A percentile compares a stretch with the other conserved stretches of the same genome.
These are phyloP conservation scores for Eremophila alpestris DNA, from an alignment of 2,797 vertebrate species.

Conservation along the genomic window DNA sequence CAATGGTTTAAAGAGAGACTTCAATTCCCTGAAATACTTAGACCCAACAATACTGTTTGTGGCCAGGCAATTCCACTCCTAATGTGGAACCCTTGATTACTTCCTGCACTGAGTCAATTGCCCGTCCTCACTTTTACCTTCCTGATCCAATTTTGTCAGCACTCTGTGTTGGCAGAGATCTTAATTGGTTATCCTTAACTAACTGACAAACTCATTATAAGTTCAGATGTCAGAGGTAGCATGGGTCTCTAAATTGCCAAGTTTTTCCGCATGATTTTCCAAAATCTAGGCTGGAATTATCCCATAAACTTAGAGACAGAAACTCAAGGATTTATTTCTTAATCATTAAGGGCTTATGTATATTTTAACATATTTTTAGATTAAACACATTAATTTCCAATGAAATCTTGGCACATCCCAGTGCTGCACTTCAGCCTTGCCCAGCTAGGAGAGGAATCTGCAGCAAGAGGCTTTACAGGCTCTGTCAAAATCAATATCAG, in stretches of 20 bases:
- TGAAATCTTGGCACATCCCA: background rate
- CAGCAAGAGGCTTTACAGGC: conserved; percentile 4
- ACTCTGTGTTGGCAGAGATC: background rate
- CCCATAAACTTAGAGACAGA: background rate
- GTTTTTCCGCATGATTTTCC: background rate
- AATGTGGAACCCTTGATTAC: background rate
- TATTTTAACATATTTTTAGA: conserved; percentile 2
- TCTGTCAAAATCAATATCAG: conserved; percentile 47
- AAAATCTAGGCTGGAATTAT: background rate
- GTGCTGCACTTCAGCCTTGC: background rate
- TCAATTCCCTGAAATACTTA: background rate
- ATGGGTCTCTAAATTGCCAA: background rate
- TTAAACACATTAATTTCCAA: conserved; percentile 36
- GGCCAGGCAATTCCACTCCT: background rate
- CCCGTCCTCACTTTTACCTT: background rate
- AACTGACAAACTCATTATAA: background rate
- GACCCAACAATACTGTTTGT: background rate
- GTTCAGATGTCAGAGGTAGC: background rate
- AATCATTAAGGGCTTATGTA: background rate
- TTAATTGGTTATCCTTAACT: background rate
- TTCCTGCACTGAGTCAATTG: background rate
- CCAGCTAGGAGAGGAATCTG: background rate
- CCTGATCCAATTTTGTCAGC: background rate
- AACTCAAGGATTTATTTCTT: conserved; percentile 31
- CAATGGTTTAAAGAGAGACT: background rate